Base-by-base conservation (phyloP, 53 echinoderm and acorn worm species). In the Echinometra lucunter region DNA sequence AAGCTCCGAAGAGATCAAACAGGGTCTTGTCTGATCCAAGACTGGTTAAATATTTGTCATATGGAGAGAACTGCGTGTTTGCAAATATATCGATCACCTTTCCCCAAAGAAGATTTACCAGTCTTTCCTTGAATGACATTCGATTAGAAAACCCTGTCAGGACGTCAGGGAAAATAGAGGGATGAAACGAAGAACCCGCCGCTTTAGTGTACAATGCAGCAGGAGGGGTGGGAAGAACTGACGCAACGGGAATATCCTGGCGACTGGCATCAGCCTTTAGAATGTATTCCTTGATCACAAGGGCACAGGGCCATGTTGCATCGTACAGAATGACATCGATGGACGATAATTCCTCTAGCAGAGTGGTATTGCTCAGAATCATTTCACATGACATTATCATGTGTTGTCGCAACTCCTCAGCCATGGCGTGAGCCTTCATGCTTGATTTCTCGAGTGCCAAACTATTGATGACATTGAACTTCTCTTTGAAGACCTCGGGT, bases 151-250 rank as follows among this genome's bases (percentile, higher is more conserved):
- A 45, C 11, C 94, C 95, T 45, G 95, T 93, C 7, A 88, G 49
- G 45, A 96, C 47, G 42, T 96, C 95, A 7, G 96, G 96, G n/a
- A 45, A 82, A 72, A 94, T 94, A 15, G 95, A 94, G 8, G 89
- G 74, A 66, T 95, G 93, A 49, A 85, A n/a, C 63, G 93, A 47
- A 13, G 74, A 74, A 13, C 92, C 92, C 27, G 32, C 57, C 6
- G 74, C 44, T 72, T 49, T 11, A 3, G 19, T 17, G 45, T 47
- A 18, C 28, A 12, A 75, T 27, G 78, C 27, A 25, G 28, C 15
- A 4, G 92, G 25, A 6, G 74, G 15, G 5, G 74, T n/a, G 11
- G 72, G 27, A 4, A 9, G 12, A 25, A 92, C 45, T 74, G 72
- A 45, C 53, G 92, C 8, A 45, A 45, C 53, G 53, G 53, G 53